These are phyloP conservation scores for Glaucopsyche alexis DNA, from an alignment of 2,888 invertebrate genomes.

Conservation along the genomic window DNA sequence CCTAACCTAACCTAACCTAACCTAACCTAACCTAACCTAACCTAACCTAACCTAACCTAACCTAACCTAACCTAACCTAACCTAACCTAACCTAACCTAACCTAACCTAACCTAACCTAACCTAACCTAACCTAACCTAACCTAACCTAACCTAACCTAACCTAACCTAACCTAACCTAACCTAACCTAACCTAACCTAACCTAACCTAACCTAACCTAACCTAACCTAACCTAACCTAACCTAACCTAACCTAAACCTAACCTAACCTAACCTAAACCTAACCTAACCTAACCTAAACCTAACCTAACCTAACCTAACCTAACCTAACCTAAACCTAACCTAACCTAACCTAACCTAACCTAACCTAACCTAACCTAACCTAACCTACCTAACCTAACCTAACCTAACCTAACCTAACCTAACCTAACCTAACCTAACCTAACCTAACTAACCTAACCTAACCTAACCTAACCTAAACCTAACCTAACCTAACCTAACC, in stretches of 20 bases:
- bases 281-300: conserved; percentile 33
- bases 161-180: conserved; percentile 24
- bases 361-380: conserved; percentile 29
- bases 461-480: no score
- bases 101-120: conserved; percentile 24
- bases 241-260: no score
- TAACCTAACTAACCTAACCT: no score
- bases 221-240: conserved; percentile 31
- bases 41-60: no score
- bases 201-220: conserved; percentile 31
- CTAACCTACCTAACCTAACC: no score
- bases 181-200: conserved; percentile 30
- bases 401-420: conserved; percentile 32
- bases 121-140: conserved; percentile 29
- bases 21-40: no score
- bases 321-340: conserved; percentile 29
- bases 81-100: no score
- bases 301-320: conserved; percentile 31
- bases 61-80: no score
- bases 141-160: no score
- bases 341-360: no score
- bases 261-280: conserved; percentile 32
- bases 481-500: conserved; percentile 31
- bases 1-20: no score
- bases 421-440: conserved; percentile 32